Conservation (phyloP, 2,113 vertebrate species). For the Plotosus lineatus region DNA sequence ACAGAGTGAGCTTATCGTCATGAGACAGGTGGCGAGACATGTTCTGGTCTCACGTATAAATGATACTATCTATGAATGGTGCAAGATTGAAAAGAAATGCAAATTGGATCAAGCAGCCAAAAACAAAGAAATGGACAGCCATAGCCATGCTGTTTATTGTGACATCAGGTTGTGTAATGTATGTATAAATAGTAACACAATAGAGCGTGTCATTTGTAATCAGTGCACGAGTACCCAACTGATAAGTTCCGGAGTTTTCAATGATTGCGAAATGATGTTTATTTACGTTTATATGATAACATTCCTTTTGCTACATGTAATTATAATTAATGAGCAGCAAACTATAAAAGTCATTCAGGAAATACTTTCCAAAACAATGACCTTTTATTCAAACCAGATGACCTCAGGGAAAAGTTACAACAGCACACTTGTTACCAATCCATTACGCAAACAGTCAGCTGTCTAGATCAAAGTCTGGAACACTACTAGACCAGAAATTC, state of each 20-base stretch:
- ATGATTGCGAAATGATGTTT: not conserved
- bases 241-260: not conserved
- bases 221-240: not conserved
- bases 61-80: not conserved
- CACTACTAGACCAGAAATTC: no score
- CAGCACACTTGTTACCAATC: not conserved
- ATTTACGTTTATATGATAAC: not conserved
- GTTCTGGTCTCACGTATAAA: not conserved
- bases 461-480: not conserved
- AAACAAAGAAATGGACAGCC: not conserved
- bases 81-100: not conserved
- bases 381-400: not conserved
- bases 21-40: not conserved
- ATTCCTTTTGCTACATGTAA: not conserved
- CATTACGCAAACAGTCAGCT: not conserved
- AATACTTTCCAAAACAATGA: not conserved
- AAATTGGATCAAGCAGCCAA: not conserved
- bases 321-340: not conserved
- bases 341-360: not conserved
- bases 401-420: not conserved
- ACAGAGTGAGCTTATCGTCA: conserved; percentile 9
- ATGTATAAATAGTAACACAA: not conserved
- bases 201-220: not conserved
- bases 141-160: not conserved
- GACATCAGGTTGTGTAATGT: not conserved